These are phyloP conservation scores for Temnothorax nylanderi DNA, from an alignment of 1,140 invertebrate species.

Conservation along the genomic window DNA sequence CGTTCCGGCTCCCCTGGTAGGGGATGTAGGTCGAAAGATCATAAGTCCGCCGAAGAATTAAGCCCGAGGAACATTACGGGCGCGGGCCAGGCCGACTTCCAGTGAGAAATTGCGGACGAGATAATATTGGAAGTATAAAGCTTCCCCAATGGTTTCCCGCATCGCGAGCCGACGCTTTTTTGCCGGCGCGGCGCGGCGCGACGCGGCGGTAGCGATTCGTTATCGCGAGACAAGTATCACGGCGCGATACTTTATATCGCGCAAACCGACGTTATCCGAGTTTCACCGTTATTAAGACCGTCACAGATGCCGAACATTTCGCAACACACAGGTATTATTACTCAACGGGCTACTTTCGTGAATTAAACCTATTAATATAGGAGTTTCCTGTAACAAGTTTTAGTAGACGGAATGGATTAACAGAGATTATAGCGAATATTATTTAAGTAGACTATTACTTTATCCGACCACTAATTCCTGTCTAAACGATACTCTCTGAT, in stretches of 20 bases:
- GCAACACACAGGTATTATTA: conserved; percentile 26
- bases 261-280: conserved; percentile 42
- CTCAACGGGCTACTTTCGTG: conserved; percentile 24
- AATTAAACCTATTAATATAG: conserved; percentile 34
- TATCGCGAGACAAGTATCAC: conserved; percentile 62
- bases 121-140: conserved; percentile 73
- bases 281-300: conserved; percentile 56
- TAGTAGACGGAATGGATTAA: conserved; percentile 6
- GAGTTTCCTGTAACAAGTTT: not conserved
- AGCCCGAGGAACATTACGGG: conserved; percentile 54
- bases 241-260: conserved; percentile 51
- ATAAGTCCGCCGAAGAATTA: conserved; percentile 70
- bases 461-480: not conserved
- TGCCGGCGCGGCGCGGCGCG: not conserved
- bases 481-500: conserved; percentile 4
- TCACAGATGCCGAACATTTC: conserved; percentile 55
- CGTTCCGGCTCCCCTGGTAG: not conserved
- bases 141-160: conserved; percentile 55
- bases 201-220: conserved; percentile 64
- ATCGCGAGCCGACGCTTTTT: conserved; percentile 59
- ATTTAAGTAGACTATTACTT: conserved; percentile 9
- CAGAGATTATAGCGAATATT: conserved; percentile 3
- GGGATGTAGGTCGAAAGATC: conserved; percentile 59
- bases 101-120: conserved; percentile 67
- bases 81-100: conserved; percentile 3